Base-by-base conservation (phyloP, 2,888 invertebrate species). In the Sinopyrophorus schimmeli region DNA sequence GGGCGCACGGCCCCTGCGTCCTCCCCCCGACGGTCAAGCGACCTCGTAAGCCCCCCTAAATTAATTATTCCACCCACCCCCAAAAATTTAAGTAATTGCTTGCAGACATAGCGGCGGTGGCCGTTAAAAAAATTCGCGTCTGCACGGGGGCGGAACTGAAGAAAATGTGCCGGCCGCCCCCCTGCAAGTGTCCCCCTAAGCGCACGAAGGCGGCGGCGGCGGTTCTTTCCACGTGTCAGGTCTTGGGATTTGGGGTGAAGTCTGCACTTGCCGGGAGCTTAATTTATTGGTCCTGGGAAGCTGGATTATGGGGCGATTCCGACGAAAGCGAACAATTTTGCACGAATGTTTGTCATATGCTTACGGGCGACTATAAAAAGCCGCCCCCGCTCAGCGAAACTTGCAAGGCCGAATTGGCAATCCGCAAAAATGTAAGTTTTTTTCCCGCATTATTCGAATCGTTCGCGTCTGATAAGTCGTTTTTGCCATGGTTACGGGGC, bases 231-330 rank as follows among this genome's bases (percentile, higher is more conserved):
- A 21, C 46, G 7, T 43, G 35, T n/a, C 23, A 27, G 2, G 12
- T 12, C 5, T 0, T 60, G 4, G 14, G 35, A 2, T 63, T 74
- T 20, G 63, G 71, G 1, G 5, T 68, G 15, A 77, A 76, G 58
- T 61, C 68, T 2, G 60, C 63, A 1, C 48, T 74, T 17, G 71
- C 70, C 1, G 68, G 63, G 5, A 73, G 70, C 11, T 60, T 73
- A 9, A 61, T 75, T 26, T 76, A 74, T 50, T 69, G 73, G 61
- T 72, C 74, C 1, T 68, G 67, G 9, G 66, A 71, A 48, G 67
- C 74, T 47, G 76, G 76, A 6, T 48, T 77, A 5, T 77, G 77
- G 77, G 74, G 76, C 1, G 67, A 66, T 38, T 59, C 70, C 4
- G 62, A 63, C 14, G 66, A 73, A 31, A 71, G 73, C 5, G 72